Evolutionary conservation across 2,113 vertebrate genomes (phyloP).

Genomic region (Onychorhynchus coronatus): DNA sequence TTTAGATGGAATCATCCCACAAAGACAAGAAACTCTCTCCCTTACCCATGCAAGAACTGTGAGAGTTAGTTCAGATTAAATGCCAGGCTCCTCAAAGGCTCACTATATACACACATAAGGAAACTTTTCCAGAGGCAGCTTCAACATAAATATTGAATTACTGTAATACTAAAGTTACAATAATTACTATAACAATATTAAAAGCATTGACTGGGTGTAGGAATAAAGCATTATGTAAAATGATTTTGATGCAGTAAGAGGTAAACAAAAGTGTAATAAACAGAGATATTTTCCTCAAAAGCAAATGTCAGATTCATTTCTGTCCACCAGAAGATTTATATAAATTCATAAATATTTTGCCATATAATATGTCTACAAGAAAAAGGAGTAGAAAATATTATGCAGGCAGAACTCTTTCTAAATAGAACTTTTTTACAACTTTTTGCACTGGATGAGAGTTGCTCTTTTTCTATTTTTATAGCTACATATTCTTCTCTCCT

Average conservation of each 20-base stretch:
- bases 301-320: background rate
- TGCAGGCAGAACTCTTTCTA: background rate
- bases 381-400: background rate
- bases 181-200: background rate
- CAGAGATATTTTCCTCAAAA: background rate
- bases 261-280: background rate
- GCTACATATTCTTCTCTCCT: background rate
- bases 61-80: background rate
- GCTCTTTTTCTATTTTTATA: background rate
- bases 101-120: accelerated
- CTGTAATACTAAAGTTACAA: background rate
- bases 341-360: background rate
- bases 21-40: background rate
- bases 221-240: background rate
- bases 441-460: background rate
- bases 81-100: background rate
- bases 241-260: background rate
- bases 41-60: background rate
- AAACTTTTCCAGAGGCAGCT: background rate
- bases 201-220: background rate
- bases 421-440: background rate
- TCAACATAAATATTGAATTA: background rate
- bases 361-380: background rate
- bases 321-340: background rate
- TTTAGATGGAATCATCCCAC: background rate